A percentile compares a stretch with the other conserved stretches of the same genome.
These are phyloP conservation scores for Poeciliopsis retropinna DNA, from an alignment of 2,113 vertebrate genomes.

Conservation along the genomic window DNA sequence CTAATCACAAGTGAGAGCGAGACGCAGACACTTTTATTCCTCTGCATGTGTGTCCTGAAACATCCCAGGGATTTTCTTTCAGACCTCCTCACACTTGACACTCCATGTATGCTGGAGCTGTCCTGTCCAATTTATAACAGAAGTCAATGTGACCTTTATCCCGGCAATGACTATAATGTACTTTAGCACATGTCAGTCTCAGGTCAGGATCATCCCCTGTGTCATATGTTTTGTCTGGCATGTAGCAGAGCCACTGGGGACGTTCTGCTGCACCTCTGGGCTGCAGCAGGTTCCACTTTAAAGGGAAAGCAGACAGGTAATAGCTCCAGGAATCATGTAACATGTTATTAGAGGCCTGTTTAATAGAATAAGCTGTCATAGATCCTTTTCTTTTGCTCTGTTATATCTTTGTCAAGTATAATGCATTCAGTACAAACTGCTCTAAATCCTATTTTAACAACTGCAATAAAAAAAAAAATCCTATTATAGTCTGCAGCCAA, in stretches of 20 bases:
- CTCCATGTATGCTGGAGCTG: conserved; percentile 78
- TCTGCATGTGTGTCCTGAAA: conserved; percentile 55
- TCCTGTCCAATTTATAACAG: conserved; percentile 80
- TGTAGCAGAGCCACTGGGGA: conserved; percentile 69
- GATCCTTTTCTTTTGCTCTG: conserved; percentile 6
- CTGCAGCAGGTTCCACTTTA: conserved; percentile 47
- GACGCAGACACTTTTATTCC: conserved; percentile 49
- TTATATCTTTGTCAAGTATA: conserved; percentile 10
- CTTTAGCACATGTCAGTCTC: conserved; percentile 83
- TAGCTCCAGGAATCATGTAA: conserved; percentile 22
- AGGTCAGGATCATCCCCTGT: conserved; percentile 67
- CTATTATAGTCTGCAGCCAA: conserved; percentile 33
- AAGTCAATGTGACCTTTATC: conserved; percentile 83
- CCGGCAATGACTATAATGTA: conserved; percentile 79
- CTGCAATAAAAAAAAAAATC: conserved; percentile 34
- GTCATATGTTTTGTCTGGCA: conserved; percentile 79
- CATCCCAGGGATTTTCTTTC: conserved; percentile 77
- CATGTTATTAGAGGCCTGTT: conserved; percentile 29
- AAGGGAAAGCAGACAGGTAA: conserved; percentile 54
- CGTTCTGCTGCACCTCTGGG: conserved; percentile 22
- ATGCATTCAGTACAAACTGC: conserved; percentile 33
- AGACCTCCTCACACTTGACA: conserved; percentile 79
- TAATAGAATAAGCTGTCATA: conserved; percentile 12
- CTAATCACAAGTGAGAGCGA: conserved; percentile 69
- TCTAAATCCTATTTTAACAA: conserved; percentile 46